These are phyloP conservation scores for Erebia ligea DNA, from an alignment of 2,888 invertebrate species.

Conservation along the genomic window DNA sequence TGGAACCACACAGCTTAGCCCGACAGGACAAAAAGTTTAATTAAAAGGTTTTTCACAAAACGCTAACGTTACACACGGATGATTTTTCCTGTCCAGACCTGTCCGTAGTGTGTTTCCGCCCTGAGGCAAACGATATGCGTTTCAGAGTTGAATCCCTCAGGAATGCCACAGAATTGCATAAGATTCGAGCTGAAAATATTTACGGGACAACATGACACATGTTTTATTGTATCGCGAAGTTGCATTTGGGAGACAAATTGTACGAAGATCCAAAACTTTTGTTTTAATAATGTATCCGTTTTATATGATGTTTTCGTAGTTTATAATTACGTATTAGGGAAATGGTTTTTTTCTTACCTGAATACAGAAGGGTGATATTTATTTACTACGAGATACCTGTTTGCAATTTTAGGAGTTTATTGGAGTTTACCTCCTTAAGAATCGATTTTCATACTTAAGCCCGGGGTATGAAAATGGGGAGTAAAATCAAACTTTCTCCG, in stretches of 20 bases:
- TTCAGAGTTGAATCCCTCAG: neutral
- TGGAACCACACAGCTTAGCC: too few species aligned
- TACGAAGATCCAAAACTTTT: neutral
- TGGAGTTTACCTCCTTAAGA: too few species aligned
- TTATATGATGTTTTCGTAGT: neutral
- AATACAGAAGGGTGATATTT: neutral
- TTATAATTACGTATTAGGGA: neutral
- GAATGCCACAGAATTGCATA: conserved; percentile 6
- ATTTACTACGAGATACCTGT: neutral
- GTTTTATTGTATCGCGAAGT: conserved; percentile 6
- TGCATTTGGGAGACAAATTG: conserved; percentile 7
- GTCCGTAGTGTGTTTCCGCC: neutral
- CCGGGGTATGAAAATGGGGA: too few species aligned
- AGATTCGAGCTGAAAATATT: conserved; percentile 1
- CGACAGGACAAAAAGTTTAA: too few species aligned
- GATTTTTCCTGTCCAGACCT: neutral
- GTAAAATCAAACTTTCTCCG: too few species aligned
- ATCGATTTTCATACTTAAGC: too few species aligned
- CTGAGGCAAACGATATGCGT: neutral
- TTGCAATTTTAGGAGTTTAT: neutral
- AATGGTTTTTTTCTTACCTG: neutral
- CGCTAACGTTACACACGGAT: too few species aligned
- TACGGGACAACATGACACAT: neutral
- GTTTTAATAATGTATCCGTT: neutral
- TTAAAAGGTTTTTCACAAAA: too few species aligned